Base-by-base conservation (phyloP, 2,113 vertebrate genomes). In the Notothenia coriiceps region DNA sequence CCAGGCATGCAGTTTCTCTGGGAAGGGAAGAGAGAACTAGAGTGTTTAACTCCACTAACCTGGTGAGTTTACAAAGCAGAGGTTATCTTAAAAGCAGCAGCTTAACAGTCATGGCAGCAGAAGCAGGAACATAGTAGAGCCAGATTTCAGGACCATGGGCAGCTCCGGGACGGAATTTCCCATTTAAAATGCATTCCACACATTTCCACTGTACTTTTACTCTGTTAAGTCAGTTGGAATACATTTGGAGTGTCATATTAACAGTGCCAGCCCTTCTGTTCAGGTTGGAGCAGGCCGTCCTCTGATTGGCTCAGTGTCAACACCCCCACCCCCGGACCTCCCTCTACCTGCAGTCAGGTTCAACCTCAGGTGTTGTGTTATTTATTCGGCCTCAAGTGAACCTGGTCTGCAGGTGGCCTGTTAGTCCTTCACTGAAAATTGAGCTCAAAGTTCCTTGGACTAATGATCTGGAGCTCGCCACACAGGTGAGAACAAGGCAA, bases 1-100 rank as follows among this genome's bases (percentile, higher is more conserved):
- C 73, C 70, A 83, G 49, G 71, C 56, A 43, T 84, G 72, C 65
- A 70, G 22, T 51, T 75, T 65, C 18, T 51, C 56, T 13, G 35
- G 15, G 50, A 6, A 13, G 67, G 50, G 25, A 6, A 2, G 1
- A 18, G 25, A 6, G 17, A 40, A 40, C n/a, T 40, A 12, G 20
- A 67, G 29, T 52, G 44, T 59, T 2, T 59, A 43, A 49, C 12
- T 20, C 17, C 12, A 5, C 6, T 49, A 44, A 33, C 15, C 33
- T 20, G 17, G 10, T 35, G 11, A n/a, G 5, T 40, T 51, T 51
- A 13, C 46, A 44, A 68, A 60, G 47, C 15, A 33, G n/a, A 12
- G n/a, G 51, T 15, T 29, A 55, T 11, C 11, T 12, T 4, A 47
- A 15, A n/a, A 52, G 14, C 17, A 18, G 17, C 17, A 18, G 6